phyloP scores from a whole-genome alignment of 1,140 invertebrate species.

The Bilobella aurantiaca region DNA sequence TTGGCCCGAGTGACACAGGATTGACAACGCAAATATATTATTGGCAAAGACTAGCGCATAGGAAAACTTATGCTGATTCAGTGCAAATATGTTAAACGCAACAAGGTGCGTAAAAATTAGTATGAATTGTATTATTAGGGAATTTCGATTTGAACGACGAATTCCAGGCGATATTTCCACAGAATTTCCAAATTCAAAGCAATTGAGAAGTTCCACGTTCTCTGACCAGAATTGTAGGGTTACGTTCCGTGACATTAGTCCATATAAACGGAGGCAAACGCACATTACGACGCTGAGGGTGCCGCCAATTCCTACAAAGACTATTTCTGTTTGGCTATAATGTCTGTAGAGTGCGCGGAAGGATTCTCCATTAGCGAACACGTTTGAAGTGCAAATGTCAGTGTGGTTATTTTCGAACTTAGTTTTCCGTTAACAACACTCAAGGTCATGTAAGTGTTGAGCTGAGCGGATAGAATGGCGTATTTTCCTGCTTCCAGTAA shows the following conservation, averaged over 20 bases:
- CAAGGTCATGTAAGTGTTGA: no score
- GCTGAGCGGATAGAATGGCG: no score
- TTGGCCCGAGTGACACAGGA: background rate
- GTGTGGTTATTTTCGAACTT: no score
- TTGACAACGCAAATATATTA: background rate
- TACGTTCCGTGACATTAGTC: background rate
- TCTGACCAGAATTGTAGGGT: background rate
- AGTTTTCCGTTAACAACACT: no score
- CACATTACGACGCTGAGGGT: no score
- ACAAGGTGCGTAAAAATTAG: background rate
- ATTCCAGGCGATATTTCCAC: background rate
- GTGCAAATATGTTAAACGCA: background rate
- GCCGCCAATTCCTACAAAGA: no score
- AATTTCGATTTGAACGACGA: background rate
- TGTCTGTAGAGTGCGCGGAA: no score
- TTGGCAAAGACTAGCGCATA: background rate
- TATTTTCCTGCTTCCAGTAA: no score
- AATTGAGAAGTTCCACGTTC: background rate
- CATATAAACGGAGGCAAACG: background rate
- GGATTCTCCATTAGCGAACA: no score
- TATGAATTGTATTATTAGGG: background rate
- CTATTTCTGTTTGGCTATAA: no score
- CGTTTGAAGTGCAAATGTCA: no score
- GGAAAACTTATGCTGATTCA: background rate
- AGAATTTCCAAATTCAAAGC: background rate